These are phyloP conservation scores for Potamilus streckersoni DNA, from an alignment of 1,140 invertebrate genomes.

Conservation along the genomic window DNA sequence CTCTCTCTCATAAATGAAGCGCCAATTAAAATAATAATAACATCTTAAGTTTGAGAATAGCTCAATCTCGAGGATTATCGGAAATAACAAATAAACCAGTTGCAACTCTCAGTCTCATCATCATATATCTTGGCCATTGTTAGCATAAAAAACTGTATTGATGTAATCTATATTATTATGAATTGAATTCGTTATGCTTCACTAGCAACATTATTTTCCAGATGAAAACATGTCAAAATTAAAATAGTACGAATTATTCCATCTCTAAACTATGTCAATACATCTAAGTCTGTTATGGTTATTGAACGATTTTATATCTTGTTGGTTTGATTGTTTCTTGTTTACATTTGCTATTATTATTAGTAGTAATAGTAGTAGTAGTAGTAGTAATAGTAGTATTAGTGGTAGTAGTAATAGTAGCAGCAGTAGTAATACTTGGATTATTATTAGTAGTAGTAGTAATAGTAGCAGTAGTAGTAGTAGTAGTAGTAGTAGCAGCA, in stretches of 20 bases:
- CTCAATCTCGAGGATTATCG: neutral
- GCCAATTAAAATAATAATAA: neutral
- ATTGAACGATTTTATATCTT: neutral
- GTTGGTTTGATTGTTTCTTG: neutral
- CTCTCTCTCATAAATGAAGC: neutral
- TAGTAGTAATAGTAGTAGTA: neutral
- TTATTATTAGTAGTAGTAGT: constrained; percentile 1
- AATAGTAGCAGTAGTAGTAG: constrained; percentile 3
- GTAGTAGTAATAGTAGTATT: neutral
- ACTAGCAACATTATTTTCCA: neutral
- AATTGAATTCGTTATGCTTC: neutral
- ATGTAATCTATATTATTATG: neutral
- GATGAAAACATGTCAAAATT: neutral
- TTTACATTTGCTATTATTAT: neutral
- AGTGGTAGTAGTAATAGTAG: neutral
- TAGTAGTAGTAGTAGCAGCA: constrained; percentile 2
- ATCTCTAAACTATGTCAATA: neutral
- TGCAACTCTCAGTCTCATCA: neutral
- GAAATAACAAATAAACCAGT: neutral
- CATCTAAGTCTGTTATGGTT: neutral
- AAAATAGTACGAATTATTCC: neutral
- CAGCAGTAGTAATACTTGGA: neutral
- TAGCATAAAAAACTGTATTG: neutral
- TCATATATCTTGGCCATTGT: neutral
- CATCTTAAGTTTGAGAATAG: neutral